These are phyloP conservation scores for Apodemia mormo DNA, from an alignment of 2,888 invertebrate genomes.

Conservation along the genomic window DNA sequence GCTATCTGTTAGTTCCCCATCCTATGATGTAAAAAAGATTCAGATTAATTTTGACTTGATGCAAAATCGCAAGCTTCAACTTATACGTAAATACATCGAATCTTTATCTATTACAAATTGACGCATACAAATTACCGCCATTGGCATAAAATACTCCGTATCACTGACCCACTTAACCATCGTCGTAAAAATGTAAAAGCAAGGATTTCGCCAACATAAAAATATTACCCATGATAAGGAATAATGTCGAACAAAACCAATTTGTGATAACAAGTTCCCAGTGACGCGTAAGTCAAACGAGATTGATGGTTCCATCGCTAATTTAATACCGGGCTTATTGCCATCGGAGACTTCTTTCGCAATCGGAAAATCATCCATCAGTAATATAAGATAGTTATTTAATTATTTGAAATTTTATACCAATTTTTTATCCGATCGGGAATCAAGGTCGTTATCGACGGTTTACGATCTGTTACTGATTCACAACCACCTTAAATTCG, in stretches of 20 bases:
- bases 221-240: constrained; percentile 12
- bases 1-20: too few species aligned
- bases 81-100: neutral
- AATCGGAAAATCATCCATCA: constrained; percentile 35
- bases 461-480: too few species aligned
- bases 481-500: too few species aligned
- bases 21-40: too few species aligned
- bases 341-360: constrained; percentile 36
- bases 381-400: constrained; percentile 32
- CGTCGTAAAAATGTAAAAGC: constrained; percentile 11
- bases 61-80: neutral
- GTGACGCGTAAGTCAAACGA: constrained; percentile 36
- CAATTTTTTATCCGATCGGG: too few species aligned
- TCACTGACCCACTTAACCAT: neutral
- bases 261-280: constrained; percentile 33
- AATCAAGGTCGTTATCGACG: too few species aligned
- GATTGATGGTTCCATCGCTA: constrained; percentile 36
- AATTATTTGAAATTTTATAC: neutral
- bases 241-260: constrained; percentile 25
- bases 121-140: too few species aligned
- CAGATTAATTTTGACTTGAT: too few species aligned
- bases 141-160: neutral
- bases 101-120: neutral
- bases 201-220: constrained; percentile 7
- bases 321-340: constrained; percentile 35